Evolutionary conservation across 2,888 invertebrate genomes (phyloP).

Genomic region (Biston stratarius): DNA sequence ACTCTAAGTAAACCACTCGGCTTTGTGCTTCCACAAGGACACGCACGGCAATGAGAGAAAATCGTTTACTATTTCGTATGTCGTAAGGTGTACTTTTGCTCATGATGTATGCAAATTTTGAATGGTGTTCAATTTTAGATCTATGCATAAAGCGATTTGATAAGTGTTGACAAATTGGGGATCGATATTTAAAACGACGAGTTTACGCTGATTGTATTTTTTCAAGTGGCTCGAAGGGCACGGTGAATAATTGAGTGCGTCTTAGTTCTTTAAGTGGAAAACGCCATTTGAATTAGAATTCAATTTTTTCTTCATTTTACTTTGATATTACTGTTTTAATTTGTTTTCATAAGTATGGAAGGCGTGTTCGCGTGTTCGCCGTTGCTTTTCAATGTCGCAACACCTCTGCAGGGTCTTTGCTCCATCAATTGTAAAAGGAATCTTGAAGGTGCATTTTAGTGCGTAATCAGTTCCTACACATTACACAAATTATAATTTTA

Average conservation of each 20-base stretch:
- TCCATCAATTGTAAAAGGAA: slow-evolving; percentile 20
- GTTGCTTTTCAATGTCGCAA: slow-evolving; percentile 15
- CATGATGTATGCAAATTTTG: slow-evolving; percentile 50
- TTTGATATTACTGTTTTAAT: slow-evolving; percentile 23
- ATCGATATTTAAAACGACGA: slow-evolving; percentile 83
- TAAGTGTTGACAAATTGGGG: slow-evolving; percentile 83
- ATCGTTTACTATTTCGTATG: slow-evolving; percentile 60
- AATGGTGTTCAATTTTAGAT: slow-evolving; percentile 70
- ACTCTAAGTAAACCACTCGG: slow-evolving; percentile 83
- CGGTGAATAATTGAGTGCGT: slow-evolving; percentile 82
- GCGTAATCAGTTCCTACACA: neutral
- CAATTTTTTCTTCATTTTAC: slow-evolving; percentile 44
- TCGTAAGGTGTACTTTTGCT: slow-evolving; percentile 67
- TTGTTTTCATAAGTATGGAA: slow-evolving; percentile 18
- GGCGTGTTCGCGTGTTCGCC: neutral
- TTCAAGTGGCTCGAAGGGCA: slow-evolving; percentile 79
- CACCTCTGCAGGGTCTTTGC: slow-evolving; percentile 11
- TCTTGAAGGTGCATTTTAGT: neutral
- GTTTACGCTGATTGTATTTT: slow-evolving; percentile 86
- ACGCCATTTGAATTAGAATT: slow-evolving; percentile 52
- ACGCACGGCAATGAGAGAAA: slow-evolving; percentile 69
- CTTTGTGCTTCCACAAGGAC: slow-evolving; percentile 73
- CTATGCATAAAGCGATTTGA: slow-evolving; percentile 83
- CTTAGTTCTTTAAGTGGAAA: slow-evolving; percentile 69
- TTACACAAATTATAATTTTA: too few species aligned